A percentile compares a stretch with the other conserved stretches of the same genome.
Conservation (phyloP, 2,113 vertebrate genomes). For the Anarrhichthys ocellatus region DNA sequence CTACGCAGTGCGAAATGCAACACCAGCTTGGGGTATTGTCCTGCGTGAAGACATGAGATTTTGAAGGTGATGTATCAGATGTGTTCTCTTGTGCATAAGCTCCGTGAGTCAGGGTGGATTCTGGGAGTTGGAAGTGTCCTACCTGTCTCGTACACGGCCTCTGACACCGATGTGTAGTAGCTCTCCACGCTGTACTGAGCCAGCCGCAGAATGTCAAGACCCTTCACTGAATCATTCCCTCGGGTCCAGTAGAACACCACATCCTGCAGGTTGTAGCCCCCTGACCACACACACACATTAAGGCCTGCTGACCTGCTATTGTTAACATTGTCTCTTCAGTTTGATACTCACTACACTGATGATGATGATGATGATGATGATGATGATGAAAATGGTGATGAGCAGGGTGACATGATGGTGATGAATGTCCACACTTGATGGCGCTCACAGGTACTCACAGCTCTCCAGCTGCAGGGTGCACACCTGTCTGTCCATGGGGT, state of each 20-base stretch:
- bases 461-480: conserved; percentile 94
- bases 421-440: conserved; percentile 38
- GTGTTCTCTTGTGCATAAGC: background rate
- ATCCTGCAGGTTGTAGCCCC: conserved; percentile 93
- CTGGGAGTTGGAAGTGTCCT: background rate
- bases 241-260: conserved; percentile 93
- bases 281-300: conserved; percentile 67
- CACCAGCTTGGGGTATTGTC: conserved; percentile 89
- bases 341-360: conserved; percentile 56
- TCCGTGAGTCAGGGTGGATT: background rate
- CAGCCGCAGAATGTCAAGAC: conserved; percentile 86
- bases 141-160: conserved; percentile 93
- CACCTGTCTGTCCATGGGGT: conserved; percentile 93
- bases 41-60: conserved; percentile 64
- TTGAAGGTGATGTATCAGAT: background rate
- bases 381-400: conserved; percentile 10
- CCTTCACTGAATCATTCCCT: conserved; percentile 91
- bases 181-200: conserved; percentile 93
- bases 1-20: conserved; percentile 90
- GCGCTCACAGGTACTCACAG: conserved; percentile 84
- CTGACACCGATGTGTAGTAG: conserved; percentile 89
- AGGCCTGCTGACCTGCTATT: background rate
- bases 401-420: conserved; percentile 23
- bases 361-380: conserved; percentile 18
- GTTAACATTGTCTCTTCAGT: background rate